Evolutionary conservation across 2,888 invertebrate genomes (phyloP).

Genomic region (Tribolium freemani): DNA sequence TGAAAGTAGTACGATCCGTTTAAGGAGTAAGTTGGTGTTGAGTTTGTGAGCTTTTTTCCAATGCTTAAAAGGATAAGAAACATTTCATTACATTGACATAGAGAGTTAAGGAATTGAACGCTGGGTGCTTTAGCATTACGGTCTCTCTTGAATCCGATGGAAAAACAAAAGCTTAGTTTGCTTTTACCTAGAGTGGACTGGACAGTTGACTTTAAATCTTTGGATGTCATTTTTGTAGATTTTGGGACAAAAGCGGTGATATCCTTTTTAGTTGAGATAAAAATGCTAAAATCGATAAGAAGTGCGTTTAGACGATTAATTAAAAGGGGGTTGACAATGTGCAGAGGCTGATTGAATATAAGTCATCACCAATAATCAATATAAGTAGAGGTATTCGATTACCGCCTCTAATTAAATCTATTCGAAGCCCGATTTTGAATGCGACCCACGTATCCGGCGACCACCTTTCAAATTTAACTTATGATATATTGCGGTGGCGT

Average conservation of each 20-base stretch:
- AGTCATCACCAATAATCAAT: slow-evolving; percentile 39
- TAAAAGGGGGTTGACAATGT: slow-evolving; percentile 29
- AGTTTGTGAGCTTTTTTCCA: background rate
- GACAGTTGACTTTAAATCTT: background rate
- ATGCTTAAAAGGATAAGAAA: background rate
- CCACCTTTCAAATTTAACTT: slow-evolving; percentile 64
- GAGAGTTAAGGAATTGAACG: background rate
- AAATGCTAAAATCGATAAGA: slow-evolving; percentile 29
- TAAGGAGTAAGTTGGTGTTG: background rate
- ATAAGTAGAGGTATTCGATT: slow-evolving; percentile 51
- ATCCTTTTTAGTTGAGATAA: background rate
- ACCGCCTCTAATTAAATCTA: slow-evolving; percentile 61
- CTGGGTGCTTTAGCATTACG: background rate
- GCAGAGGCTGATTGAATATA: slow-evolving; percentile 20
- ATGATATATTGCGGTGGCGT: slow-evolving; percentile 63
- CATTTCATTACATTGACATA: background rate
- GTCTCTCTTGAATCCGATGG: background rate
- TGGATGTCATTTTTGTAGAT: background rate
- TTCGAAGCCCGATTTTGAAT: slow-evolving; percentile 58
- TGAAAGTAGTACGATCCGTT: background rate
- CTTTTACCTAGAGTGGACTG: background rate
- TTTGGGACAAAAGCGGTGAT: background rate
- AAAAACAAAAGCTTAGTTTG: background rate
- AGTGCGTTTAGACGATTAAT: slow-evolving; percentile 28
- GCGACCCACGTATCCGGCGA: slow-evolving; percentile 60